Conservation (phyloP, 2,888 invertebrate genomes). For the Apomyelois bistriatella region DNA sequence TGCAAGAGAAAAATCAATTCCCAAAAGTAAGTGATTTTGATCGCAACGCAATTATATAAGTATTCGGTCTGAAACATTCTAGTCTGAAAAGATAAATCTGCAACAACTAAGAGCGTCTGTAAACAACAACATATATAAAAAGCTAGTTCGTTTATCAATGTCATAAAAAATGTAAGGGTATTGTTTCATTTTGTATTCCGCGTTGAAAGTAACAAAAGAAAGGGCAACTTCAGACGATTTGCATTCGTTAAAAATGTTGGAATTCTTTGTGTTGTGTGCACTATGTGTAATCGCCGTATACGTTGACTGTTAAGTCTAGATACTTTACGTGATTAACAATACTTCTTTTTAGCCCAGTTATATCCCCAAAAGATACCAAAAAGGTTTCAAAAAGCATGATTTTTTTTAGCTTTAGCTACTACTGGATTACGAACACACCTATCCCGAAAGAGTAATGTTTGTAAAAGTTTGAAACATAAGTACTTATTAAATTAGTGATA, state of each 20-base stretch:
- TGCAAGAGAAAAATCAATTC: no score
- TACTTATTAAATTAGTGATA: no score
- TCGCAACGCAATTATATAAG: no score
- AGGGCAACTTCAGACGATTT: conserved; percentile 73
- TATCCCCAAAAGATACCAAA: no score
- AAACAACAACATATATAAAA: conserved; percentile 11
- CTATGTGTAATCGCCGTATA: conserved; percentile 64
- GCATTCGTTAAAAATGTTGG: conserved; percentile 77
- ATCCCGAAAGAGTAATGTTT: no score
- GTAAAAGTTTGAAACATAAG: no score
- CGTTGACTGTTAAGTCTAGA: conserved; percentile 22
- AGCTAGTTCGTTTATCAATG: conserved; percentile 27
- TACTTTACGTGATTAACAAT: not conserved
- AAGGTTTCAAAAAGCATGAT: no score
- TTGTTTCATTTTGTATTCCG: conserved; percentile 68
- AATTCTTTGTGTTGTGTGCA: conserved; percentile 71
- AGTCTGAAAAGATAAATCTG: not conserved
- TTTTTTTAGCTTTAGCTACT: no score
- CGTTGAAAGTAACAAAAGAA: conserved; percentile 64
- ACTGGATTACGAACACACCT: no score
- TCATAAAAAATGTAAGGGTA: conserved; percentile 55
- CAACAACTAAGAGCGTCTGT: not conserved
- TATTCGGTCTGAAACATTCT: not conserved
- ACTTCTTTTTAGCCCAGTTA: not conserved
- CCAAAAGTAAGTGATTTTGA: no score